Percentiles rank a stretch among this genome's conserved stretches.
These are phyloP conservation scores for Philaethria dido DNA, from an alignment of 2,888 invertebrate genomes.

Conservation along the genomic window DNA sequence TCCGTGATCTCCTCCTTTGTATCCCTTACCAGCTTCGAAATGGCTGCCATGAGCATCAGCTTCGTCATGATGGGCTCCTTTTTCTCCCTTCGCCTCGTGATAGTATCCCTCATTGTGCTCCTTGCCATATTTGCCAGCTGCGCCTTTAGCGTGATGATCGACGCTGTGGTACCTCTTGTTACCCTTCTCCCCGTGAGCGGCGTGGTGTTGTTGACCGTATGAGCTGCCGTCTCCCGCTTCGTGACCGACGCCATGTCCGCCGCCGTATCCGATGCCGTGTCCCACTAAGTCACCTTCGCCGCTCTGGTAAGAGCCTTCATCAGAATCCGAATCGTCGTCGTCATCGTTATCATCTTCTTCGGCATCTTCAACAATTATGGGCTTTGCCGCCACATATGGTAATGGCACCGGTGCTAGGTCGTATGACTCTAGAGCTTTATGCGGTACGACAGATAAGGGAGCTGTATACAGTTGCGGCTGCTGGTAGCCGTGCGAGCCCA, in stretches of 20 bases:
- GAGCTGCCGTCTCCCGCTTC: constrained; percentile 77
- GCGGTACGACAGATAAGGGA: constrained; percentile 58
- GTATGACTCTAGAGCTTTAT: constrained; percentile 61
- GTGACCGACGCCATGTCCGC: constrained; percentile 54
- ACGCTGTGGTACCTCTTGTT: constrained; percentile 81
- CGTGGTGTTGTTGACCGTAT: constrained; percentile 74
- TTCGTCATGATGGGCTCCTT: constrained; percentile 80
- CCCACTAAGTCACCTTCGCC: constrained; percentile 43
- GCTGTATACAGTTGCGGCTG: constrained; percentile 62
- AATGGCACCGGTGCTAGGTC: constrained; percentile 64
- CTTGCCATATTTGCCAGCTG: constrained; percentile 81
- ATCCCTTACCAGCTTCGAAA: constrained; percentile 76
- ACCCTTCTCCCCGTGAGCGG: constrained; percentile 82
- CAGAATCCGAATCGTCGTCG: constrained; percentile 47
- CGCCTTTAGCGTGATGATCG: constrained; percentile 82
- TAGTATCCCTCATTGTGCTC: constrained; percentile 81
- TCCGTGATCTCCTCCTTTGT: constrained; percentile 83
- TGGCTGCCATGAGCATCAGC: constrained; percentile 83
- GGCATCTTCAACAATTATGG: constrained; percentile 62
- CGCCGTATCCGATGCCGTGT: constrained; percentile 49
- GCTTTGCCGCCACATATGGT: constrained; percentile 68
- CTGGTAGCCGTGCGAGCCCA: constrained; percentile 66
- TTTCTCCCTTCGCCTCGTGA: constrained; percentile 79
- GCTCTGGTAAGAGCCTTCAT: constrained; percentile 49
- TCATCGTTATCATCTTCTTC: constrained; percentile 64